A percentile compares a stretch with the other conserved stretches of the same genome.
Evolutionary conservation across 2,888 invertebrate genomes (phyloP).

Genomic region (Ophion obscuratus): DNA sequence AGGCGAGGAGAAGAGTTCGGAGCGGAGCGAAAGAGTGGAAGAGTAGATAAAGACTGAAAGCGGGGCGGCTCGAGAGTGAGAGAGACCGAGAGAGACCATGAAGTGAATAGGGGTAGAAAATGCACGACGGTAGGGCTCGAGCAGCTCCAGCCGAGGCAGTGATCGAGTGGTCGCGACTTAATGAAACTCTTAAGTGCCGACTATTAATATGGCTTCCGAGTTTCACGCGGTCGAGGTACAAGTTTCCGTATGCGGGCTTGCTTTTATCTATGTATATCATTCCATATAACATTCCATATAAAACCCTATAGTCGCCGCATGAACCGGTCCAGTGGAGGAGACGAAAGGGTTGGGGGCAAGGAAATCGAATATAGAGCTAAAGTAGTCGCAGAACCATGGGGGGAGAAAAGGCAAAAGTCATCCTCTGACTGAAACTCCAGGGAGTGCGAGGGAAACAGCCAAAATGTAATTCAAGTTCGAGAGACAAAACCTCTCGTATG

Average conservation of each 20-base stretch:
- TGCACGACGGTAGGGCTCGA: slow-evolving; percentile 15
- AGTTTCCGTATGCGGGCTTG: slow-evolving; percentile 63
- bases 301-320: slow-evolving; percentile 15
- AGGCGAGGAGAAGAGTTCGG: not conserved
- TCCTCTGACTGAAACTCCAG: not conserved
- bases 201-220: slow-evolving; percentile 82
- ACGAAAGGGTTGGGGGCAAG: slow-evolving; percentile 25
- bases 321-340: slow-evolving; percentile 8
- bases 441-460: slow-evolving; percentile 21
- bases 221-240: slow-evolving; percentile 72
- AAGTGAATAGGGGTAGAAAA: slow-evolving; percentile 18
- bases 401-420: not conserved
- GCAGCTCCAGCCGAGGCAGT: slow-evolving; percentile 72
- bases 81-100: not conserved
- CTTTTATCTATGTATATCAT: slow-evolving; percentile 43
- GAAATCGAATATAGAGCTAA: not conserved
- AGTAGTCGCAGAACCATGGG: slow-evolving; percentile 11
- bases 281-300: slow-evolving; percentile 21
- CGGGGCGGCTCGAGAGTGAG: not conserved
- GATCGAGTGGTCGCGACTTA: slow-evolving; percentile 82
- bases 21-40: not conserved
- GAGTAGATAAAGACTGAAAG: not conserved
- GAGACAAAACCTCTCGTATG: slow-evolving; percentile 35
- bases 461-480: slow-evolving; percentile 46
- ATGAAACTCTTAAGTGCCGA: slow-evolving; percentile 83